Percentiles rank a stretch among this genome's conserved stretches.
These are phyloP conservation scores for Protosalanx chinensis DNA, from an alignment of 2,797 vertebrate genomes.

Conservation along the genomic window DNA sequence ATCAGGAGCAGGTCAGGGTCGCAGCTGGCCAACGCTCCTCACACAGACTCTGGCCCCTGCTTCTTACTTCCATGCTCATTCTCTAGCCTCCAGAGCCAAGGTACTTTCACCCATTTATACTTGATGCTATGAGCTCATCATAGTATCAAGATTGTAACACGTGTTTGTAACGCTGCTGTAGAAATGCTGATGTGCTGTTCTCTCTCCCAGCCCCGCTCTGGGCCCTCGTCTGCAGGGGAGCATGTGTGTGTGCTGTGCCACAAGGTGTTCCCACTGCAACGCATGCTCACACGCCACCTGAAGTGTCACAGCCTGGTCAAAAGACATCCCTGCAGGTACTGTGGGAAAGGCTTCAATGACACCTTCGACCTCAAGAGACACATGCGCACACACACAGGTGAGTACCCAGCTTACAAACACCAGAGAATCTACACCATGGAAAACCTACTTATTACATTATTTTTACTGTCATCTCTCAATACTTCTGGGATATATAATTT, in stretches of 20 bases:
- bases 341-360: conserved; percentile 89
- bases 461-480: no score
- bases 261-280: conserved; percentile 85
- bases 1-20: conserved; percentile 20
- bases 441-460: no score
- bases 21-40: conserved; percentile 56
- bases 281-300: conserved; percentile 86
- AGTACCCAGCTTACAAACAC: conserved; percentile 20
- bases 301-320: conserved; percentile 87
- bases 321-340: conserved; percentile 80
- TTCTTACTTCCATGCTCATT: conserved; percentile 46
- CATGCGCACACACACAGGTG: conserved; percentile 82
- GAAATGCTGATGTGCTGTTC: background rate
- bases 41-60: conserved; percentile 30
- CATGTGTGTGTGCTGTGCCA: conserved; percentile 77
- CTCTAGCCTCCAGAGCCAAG: conserved; percentile 63
- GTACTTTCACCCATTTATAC: conserved; percentile 37
- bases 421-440: no score
- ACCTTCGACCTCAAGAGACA: conserved; percentile 91
- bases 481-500: background rate
- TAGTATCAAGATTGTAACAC: no score
- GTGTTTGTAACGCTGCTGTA: background rate
- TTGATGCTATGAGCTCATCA: no score
- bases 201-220: conserved; percentile 43
- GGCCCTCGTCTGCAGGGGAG: conserved; percentile 53